Percentiles rank a stretch among this genome's conserved stretches.
phyloP scores from a whole-genome alignment of 2,113 vertebrate species.

The Piaya cayana region DNA sequence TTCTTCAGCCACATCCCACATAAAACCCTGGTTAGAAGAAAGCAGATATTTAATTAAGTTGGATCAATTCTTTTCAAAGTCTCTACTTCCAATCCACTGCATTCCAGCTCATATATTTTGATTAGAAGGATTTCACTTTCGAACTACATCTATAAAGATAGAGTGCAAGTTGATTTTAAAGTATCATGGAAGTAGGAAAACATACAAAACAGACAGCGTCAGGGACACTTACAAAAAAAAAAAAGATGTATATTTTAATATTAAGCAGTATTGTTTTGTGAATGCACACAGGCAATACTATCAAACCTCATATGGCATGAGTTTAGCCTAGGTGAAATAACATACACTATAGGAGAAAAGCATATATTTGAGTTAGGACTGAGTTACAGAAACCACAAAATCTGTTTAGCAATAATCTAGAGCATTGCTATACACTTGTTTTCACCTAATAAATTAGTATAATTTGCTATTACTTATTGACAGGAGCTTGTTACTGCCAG shows the following conservation, averaged over 20 bases:
- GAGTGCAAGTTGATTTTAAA: background rate
- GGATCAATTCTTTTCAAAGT: background rate
- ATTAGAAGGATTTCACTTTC: background rate
- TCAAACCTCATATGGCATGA: background rate
- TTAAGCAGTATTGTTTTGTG: background rate
- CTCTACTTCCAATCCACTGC: background rate
- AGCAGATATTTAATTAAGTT: background rate
- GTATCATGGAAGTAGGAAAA: background rate
- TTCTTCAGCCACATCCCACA: conserved; percentile 93
- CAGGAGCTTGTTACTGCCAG: background rate
- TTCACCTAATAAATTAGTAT: background rate
- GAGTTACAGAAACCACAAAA: background rate
- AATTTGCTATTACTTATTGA: background rate
- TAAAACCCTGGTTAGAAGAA: conserved; percentile 85
- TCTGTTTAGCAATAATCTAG: background rate
- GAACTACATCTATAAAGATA: background rate
- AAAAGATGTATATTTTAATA: background rate
- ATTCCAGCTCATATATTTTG: background rate
- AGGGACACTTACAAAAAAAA: background rate
- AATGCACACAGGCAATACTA: background rate
- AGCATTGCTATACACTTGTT: background rate
- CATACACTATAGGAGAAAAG: background rate
- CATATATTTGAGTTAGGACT: background rate
- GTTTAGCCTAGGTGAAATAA: background rate
- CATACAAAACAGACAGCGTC: background rate